phyloP scores from a whole-genome alignment of 2,888 invertebrate species.

The Coleophora deauratella region DNA sequence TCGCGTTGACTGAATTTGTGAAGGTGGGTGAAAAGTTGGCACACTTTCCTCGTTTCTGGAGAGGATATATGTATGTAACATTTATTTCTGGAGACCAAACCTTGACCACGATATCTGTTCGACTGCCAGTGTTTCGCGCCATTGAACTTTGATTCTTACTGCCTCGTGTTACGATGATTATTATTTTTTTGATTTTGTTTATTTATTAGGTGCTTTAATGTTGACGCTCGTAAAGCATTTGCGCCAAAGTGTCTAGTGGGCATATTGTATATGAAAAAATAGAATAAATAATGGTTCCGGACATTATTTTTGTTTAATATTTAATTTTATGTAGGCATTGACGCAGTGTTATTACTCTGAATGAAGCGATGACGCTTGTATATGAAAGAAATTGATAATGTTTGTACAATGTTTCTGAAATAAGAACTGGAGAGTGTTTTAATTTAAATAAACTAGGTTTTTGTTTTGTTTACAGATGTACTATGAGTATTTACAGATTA shows the following conservation, averaged over 20 bases:
- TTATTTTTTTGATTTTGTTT: constrained; percentile 6
- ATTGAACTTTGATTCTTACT: constrained; percentile 29
- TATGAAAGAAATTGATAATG: constrained; percentile 5
- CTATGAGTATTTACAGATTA: too few relatives aligned
- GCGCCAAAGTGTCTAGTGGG: not conserved
- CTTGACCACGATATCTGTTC: constrained; percentile 42
- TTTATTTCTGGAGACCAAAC: constrained; percentile 67
- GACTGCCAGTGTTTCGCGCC: constrained; percentile 22
- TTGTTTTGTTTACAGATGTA: too few relatives aligned
- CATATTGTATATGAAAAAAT: not conserved
- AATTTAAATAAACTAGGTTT: too few relatives aligned
- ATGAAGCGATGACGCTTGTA: constrained; percentile 13
- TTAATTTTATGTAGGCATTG: constrained; percentile 4
- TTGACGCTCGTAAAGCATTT: constrained; percentile 9
- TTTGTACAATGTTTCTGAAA: not conserved
- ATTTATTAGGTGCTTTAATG: constrained; percentile 7
- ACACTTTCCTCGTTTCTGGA: constrained; percentile 47
- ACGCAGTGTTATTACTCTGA: constrained; percentile 10
- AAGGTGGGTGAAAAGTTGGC: constrained; percentile 52
- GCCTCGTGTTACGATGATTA: constrained; percentile 13
- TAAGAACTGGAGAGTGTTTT: too few relatives aligned
- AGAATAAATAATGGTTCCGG: not conserved
- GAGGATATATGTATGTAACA: constrained; percentile 56
- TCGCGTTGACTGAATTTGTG: constrained; percentile 46
- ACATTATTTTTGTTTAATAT: not conserved